Base-by-base conservation (phyloP, 2,888 invertebrate genomes). In the Lepeophtheirus nordmannii region DNA sequence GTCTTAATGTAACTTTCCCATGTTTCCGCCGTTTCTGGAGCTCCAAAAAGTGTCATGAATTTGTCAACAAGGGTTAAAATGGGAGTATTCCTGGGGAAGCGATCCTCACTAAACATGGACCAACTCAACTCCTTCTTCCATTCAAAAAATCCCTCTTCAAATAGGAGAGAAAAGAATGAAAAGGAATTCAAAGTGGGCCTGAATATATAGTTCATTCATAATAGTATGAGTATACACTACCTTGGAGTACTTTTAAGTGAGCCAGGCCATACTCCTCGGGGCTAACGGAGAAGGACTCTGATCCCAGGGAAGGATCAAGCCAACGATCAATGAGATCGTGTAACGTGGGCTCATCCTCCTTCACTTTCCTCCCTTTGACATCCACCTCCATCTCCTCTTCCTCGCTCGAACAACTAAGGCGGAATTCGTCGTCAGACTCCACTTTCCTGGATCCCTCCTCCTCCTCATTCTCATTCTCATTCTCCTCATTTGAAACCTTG, bases 141-240 rank as follows among this genome's bases (percentile, higher is more conserved):
- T 17, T 46, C 53, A 46, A 46, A 46, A 17, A 46, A 46, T n/a
- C 53, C 53, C 14, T 46, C 53, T 46, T 14, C 2, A n/a, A n/a
- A n/a, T n/a, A n/a, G n/a, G n/a, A n/a, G n/a, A n/a, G n/a, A n/a
- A n/a, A n/a, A n/a, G n/a, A 46, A 17, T 46, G 53, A 17, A n/a
- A 46, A 46, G 17, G 2, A n/a, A 46, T n/a, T 46, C 17, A 46
- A 46, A 46, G 53, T n/a, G 53, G 53, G 17, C 53, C 53, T 46
- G 53, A 46, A 46, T n/a, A 46, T 46, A 46, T 46, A 17, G 17
- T 46, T 46, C n/a, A n/a, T n/a, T n/a, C n/a, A n/a, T n/a, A n/a
- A n/a, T n/a, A n/a, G n/a, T n/a, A n/a, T n/a, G 5, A 3, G 53
- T 17, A 46, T 46, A 46, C 53, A 2, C 2, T 30, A 46, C 53